Conservation (phyloP, 2,113 vertebrate species). For the Procavia capensis region DNA sequence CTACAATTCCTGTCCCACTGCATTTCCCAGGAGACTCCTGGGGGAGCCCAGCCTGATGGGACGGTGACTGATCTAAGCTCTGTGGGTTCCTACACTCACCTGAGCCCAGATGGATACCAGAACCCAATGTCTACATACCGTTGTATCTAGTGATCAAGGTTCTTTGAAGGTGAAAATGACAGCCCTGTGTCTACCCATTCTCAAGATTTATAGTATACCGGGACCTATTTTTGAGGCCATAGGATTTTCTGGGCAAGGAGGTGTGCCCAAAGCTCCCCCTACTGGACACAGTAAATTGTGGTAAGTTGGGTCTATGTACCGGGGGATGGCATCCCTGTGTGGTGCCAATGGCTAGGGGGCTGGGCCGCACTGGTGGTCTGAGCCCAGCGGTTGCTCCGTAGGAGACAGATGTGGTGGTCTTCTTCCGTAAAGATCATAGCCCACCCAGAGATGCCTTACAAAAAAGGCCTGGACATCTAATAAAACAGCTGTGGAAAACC, state of each 20-base stretch:
- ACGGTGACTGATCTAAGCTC: background rate
- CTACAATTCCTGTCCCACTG: background rate
- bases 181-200: background rate
- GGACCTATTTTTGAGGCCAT: background rate
- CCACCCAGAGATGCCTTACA: background rate
- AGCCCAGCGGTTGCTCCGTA: background rate
- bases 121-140: background rate
- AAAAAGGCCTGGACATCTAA: background rate
- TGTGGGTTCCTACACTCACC: background rate
- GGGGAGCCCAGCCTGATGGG: rapidly evolving
- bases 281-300: slow-evolving; percentile 55
- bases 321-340: background rate
- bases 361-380: background rate
- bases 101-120: background rate
- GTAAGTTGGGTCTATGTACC: background rate
- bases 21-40: background rate
- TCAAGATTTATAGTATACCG: background rate
- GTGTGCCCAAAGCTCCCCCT: slow-evolving; percentile 57
- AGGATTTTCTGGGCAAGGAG: background rate
- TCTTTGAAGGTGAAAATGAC: background rate
- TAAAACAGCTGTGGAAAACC: background rate
- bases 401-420: background rate
- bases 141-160: background rate
- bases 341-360: background rate
- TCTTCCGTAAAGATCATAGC: background rate